Evolutionary conservation across 2,797 vertebrate species (phyloP).

Genomic region (Cottoperca gobio): DNA sequence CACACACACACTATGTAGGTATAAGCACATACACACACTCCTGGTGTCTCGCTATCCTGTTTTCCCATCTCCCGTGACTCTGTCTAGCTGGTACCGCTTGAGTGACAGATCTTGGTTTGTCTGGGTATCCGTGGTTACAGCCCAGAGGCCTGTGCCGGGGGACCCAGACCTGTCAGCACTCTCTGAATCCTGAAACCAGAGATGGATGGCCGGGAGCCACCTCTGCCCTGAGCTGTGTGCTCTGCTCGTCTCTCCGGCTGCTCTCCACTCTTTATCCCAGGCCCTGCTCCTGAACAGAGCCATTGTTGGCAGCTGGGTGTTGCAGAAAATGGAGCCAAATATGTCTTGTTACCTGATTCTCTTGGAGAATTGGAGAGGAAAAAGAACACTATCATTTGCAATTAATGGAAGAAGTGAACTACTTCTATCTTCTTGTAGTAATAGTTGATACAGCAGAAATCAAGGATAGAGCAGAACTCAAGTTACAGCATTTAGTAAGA

Average conservation of each 20-base stretch:
- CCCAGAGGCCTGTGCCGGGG: slow-evolving; percentile 71
- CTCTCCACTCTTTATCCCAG: slow-evolving; percentile 47
- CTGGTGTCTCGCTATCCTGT: slow-evolving; percentile 63
- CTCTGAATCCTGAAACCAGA: slow-evolving; percentile 77
- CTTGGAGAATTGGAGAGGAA: no score
- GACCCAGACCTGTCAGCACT: slow-evolving; percentile 77
- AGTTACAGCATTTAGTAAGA: slow-evolving; percentile 11
- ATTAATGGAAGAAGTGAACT: no score
- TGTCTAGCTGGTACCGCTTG: slow-evolving; percentile 64
- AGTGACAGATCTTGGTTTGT: slow-evolving; percentile 80
- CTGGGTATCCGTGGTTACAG: slow-evolving; percentile 80
- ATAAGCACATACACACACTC: slow-evolving; percentile 34
- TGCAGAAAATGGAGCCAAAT: slow-evolving; percentile 24
- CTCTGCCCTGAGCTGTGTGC: slow-evolving; percentile 63
- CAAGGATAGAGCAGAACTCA: slow-evolving; percentile 6
- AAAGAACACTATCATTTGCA: no score
- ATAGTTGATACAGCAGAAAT: slow-evolving; percentile 13
- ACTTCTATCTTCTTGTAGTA: no score
- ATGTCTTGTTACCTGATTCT: slow-evolving; percentile 16
- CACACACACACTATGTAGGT: slow-evolving; percentile 10
- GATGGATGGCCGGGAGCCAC: slow-evolving; percentile 70
- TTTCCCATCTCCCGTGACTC: slow-evolving; percentile 71
- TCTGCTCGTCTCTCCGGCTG: slow-evolving; percentile 44
- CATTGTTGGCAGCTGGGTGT: slow-evolving; percentile 28
- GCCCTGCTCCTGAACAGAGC: slow-evolving; percentile 36